Evolutionary conservation across 2,888 invertebrate species (phyloP), one percentile per base, ranked within the genome.

Genomic region (Acrobasis suavella): DNA sequence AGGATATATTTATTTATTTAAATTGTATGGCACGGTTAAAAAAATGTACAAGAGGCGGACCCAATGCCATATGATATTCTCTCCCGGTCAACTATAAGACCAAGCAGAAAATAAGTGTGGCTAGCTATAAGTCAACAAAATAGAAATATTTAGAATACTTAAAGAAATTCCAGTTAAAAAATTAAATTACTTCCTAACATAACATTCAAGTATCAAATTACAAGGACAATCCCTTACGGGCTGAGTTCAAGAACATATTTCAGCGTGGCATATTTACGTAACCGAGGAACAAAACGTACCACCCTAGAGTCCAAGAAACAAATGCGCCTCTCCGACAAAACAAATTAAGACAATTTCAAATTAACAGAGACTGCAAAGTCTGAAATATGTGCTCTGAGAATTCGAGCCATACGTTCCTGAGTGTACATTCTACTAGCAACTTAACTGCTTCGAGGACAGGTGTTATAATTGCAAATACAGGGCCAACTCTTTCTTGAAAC

Each of bases 301-400:
- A 76, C 78, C 70, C 81, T 68, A 72, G 77, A 82, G 80, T 76
- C 79, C 77, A 78, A 75, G 80, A 79, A 85, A 86, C 76, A 86
- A 87, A 88, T 87, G 85, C 77, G 77, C 77, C 72, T 74, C 76
- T 79, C 81, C 76, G 75, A 80, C 83, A 77, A 84, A 86, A 88
- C 84, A 87, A 87, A 88, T 89, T 88, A 89, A 89, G 86, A 89
- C 88, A 87, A 89, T 88, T 87, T 82, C 78, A 85, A 86, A 89
- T 89, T 89, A 89, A 86, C 85, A 79, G 80, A 80, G 77, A 82
- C 84, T 85, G 77, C 81, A 82, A 85, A 84, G 81, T 83, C 86
- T 84, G 78, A 87, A 84, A 82, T 86, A 85, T 85, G 80, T 78
- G 75, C 78, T 75, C 72, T 64, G 75, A 78, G 76, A 79, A 77